Evolutionary conservation across 1,140 invertebrate species (phyloP), one percentile per base, ranked within the genome.

Genomic region (Drosophila sp.): DNA sequence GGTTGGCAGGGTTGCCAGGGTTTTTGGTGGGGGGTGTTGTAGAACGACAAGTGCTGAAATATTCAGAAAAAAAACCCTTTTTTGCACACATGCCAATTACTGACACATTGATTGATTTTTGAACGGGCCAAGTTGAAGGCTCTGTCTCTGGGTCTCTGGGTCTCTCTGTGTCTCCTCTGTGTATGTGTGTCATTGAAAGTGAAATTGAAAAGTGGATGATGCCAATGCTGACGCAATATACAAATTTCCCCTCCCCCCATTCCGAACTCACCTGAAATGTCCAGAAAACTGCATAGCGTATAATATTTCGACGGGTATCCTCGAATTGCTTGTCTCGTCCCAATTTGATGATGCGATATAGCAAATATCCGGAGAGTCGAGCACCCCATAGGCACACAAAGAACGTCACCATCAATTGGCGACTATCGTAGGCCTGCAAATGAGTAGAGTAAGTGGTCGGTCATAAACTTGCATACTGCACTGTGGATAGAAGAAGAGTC

Each of bases 241-340:
- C 11, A 30, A 17, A 17, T 17, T 8, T 35, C 33, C 33, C 33
- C 5, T 35, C 33, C 1, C 7, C 10, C 8, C 10, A 8, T 1
- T 10, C 8, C 1, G 3, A 3, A 78, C 81, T 90, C 92, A 97
- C 96, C 94, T 97, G 97, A 92, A 98, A 98, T 0, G 96, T 97
- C 95, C 97, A 98, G 92, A 98, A 98, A 0, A 97, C 95, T 27
- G 96, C 97, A 92, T 97, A 98, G 75, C 96, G 93, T 32, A 98
- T 95, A 4, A 96, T 95, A 85, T 97, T 98, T 71, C 96, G 96
- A 68, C 96, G 94, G 69, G 96, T 96, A 92, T 98, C 97, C 86
- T 98, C 96, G 91, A 98, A 98, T 79, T 97, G 94, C 76, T 97
- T 97, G 91, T 98, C 97, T 81, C 97, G 94, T 11, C 97, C 97